Conservation (phyloP, 2,888 invertebrate genomes). For the Capitulum mitella region DNA sequence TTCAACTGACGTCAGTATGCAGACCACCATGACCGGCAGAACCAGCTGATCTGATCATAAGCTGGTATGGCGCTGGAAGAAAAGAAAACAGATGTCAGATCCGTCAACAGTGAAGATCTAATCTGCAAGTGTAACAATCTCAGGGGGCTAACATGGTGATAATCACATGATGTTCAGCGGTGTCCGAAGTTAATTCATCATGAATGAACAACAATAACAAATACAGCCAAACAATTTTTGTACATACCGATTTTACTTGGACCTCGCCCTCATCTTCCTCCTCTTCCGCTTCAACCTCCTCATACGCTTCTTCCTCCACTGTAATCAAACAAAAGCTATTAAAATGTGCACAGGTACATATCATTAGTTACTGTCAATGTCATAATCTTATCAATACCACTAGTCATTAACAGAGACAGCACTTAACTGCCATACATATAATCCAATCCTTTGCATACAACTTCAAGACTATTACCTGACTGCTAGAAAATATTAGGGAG, state of each 20-base stretch:
- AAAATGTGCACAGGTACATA: no score
- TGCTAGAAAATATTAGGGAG: no score
- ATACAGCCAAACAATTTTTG: neutral
- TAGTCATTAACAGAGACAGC: no score
- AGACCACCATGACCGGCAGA: neutral
- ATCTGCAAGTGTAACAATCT: no score
- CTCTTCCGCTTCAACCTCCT: slow-evolving; percentile 35
- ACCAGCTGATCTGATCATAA: neutral
- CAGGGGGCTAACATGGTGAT: neutral
- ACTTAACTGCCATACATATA: no score
- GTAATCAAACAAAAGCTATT: slow-evolving; percentile 25
- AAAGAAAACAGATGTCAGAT: no score
- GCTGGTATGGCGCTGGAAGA: no score
- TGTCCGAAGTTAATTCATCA: slow-evolving; percentile 9
- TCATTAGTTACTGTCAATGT: no score
- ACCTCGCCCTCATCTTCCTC: slow-evolving; percentile 37
- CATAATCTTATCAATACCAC: no score
- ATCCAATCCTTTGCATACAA: no score
- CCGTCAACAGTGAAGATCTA: no score
- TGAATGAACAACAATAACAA: neutral
- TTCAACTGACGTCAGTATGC: neutral
- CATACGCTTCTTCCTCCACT: slow-evolving; percentile 24
- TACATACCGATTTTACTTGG: slow-evolving; percentile 31
- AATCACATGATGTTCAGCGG: neutral
- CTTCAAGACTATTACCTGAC: no score